Percentiles rank a stretch among this genome's conserved stretches.
Conservation (phyloP, 1,140 invertebrate genomes). For the Coptotermes formosanus region DNA sequence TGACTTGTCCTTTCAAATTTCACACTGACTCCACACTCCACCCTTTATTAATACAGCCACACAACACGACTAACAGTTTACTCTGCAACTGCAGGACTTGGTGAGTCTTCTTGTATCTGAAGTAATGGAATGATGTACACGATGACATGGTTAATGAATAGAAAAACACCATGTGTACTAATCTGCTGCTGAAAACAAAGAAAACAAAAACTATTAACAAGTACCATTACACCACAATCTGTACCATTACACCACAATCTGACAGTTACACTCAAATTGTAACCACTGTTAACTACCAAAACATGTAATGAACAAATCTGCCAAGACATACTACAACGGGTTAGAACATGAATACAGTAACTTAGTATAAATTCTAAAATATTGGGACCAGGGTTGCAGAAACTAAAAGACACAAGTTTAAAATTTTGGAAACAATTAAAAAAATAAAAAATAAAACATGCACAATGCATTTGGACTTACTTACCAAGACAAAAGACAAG, state of each 20-base stretch:
- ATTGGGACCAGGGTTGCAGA: conserved; percentile 22
- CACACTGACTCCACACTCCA: conserved; percentile 23
- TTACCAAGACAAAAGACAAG: conserved; percentile 38
- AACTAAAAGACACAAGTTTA: neutral
- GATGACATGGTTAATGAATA: conserved; percentile 21
- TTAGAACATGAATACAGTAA: conserved; percentile 15
- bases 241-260: no score
- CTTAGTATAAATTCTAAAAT: conserved; percentile 32
- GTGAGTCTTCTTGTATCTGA: conserved; percentile 18
- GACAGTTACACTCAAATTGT: no score
- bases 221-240: neutral
- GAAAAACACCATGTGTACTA: conserved; percentile 27
- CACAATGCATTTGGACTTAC: conserved; percentile 28
- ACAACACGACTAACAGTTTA: conserved; percentile 21
- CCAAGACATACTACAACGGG: neutral
- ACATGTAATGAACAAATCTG: no score
- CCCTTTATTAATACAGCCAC: conserved; percentile 21
- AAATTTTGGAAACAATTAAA: conserved; percentile 25
- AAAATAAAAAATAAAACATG: conserved; percentile 30
- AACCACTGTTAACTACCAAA: no score
- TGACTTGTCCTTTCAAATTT: neutral
- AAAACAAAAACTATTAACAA: conserved; percentile 19
- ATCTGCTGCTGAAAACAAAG: conserved; percentile 31
- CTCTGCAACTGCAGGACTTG: conserved; percentile 24
- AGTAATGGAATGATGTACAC: conserved; percentile 30